These are phyloP conservation scores for Dynastes grantii DNA, from an alignment of 2,888 invertebrate species.

Conservation along the genomic window DNA sequence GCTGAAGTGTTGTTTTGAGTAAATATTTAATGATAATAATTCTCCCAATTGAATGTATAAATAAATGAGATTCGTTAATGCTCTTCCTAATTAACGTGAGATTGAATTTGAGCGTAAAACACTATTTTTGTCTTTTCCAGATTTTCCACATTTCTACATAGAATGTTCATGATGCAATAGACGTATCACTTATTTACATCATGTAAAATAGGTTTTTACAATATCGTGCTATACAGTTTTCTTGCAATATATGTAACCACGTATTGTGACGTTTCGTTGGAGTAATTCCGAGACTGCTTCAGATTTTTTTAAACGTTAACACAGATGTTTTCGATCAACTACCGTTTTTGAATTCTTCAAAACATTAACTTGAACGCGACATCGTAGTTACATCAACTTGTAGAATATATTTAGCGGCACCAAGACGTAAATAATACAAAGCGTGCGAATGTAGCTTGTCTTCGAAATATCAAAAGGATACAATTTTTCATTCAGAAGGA, in stretches of 20 bases:
- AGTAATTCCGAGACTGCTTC: conserved; percentile 17
- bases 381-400: background rate
- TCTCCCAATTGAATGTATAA: conserved; percentile 16
- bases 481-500: conserved; percentile 10
- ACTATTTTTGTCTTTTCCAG: conserved; percentile 8
- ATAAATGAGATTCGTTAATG: conserved; percentile 16
- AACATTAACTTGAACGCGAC: conserved; percentile 22
- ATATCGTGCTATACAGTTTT: background rate
- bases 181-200: too few relatives aligned
- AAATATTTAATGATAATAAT: background rate
- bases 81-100: conserved; percentile 10
- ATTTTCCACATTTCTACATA: background rate
- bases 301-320: conserved; percentile 19
- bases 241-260: background rate
- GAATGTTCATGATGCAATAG: too few relatives aligned
- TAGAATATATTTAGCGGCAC: conserved; percentile 11
- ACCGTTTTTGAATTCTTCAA: conserved; percentile 15
- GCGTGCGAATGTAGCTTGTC: background rate
- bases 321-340: conserved; percentile 33
- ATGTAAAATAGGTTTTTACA: background rate
- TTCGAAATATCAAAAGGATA: conserved; percentile 8
- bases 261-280: background rate
- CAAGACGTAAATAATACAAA: conserved; percentile 11
- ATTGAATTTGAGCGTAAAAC: conserved; percentile 16
- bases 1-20: background rate